Evolutionary conservation across 2,113 vertebrate species (phyloP), one percentile per base, ranked within the genome.

Genomic region (Uropsilus gracilis): DNA sequence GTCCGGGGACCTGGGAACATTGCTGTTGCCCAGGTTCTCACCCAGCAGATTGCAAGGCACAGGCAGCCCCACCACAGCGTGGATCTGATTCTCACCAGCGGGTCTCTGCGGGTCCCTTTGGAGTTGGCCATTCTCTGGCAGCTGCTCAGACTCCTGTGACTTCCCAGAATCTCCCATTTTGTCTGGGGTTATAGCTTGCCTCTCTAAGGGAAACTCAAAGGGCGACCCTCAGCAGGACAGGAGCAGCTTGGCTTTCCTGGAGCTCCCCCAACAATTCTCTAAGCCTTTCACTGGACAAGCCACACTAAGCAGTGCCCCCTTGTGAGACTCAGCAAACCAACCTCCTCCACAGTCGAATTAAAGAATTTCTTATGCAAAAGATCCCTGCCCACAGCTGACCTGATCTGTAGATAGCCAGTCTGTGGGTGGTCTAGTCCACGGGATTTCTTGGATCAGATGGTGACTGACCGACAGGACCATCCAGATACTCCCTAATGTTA

Each of bases 21-120:
- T 72, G 50, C 24, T 84, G 78, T 89, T 81, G 64, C 44, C 48
- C 20, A 5, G 64, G 73, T 55, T 68, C 50, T 75, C 22, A 42
- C 73, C 73, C 92, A 91, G 64, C 28, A 68, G 72, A 34, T 18
- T 13, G n/a, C 1, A 0, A 46, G 30, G 11, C 61, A 44, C 68
- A 32, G 28, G 2, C 1, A 4, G 69, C 59, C 89, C 92, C 14
- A 42, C 57, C n/a, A 42, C 0, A 3, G 11, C 55, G 9, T 0
- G 13, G 26, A 14, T 26, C 3, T 18, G 44, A n/a, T 84, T 96
- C 90, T 94, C 95, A 53, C 50, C 73, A 88, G 76, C 81, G 86
- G 61, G 69, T 39, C 71, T 75, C 53, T 3, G 50, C 22, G 7
- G 7, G n/a, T 50, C 2, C 0, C 73, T 83, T 1, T 61, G n/a